phyloP scores from a whole-genome alignment of 2,797 vertebrate genomes.

The Columba guinea region DNA sequence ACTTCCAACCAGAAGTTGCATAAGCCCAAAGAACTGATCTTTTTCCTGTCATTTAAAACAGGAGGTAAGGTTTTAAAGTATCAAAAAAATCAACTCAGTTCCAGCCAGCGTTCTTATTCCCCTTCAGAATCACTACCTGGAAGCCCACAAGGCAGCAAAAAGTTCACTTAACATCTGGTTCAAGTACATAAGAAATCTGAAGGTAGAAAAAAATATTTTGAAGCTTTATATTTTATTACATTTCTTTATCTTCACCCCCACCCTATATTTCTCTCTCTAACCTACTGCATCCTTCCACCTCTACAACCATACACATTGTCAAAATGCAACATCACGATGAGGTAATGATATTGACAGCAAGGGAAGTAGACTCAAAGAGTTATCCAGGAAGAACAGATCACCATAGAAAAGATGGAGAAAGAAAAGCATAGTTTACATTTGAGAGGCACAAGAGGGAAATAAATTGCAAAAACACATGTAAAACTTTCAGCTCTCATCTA shows the following conservation, averaged over 20 bases:
- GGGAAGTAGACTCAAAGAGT: background rate
- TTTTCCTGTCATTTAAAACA: background rate
- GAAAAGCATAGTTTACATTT: background rate
- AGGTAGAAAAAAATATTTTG: background rate
- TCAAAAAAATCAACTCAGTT: background rate
- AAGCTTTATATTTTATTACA: background rate
- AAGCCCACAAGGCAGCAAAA: background rate
- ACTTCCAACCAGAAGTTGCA: background rate
- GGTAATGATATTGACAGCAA: background rate
- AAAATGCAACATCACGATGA: background rate
- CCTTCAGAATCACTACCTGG: background rate
- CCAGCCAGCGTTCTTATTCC: background rate
- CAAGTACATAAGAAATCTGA: background rate
- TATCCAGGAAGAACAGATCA: background rate
- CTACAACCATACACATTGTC: accelerated
- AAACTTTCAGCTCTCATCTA: background rate
- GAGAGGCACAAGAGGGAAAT: background rate
- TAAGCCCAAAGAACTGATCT: background rate
- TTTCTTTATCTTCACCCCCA: background rate
- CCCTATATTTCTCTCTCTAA: background rate
- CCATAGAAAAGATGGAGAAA: background rate
- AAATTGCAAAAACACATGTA: background rate
- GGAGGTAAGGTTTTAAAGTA: background rate
- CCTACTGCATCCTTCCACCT: background rate
- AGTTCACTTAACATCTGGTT: background rate